phyloP scores from a whole-genome alignment of 2,888 invertebrate species.

The Aelia acuminata region DNA sequence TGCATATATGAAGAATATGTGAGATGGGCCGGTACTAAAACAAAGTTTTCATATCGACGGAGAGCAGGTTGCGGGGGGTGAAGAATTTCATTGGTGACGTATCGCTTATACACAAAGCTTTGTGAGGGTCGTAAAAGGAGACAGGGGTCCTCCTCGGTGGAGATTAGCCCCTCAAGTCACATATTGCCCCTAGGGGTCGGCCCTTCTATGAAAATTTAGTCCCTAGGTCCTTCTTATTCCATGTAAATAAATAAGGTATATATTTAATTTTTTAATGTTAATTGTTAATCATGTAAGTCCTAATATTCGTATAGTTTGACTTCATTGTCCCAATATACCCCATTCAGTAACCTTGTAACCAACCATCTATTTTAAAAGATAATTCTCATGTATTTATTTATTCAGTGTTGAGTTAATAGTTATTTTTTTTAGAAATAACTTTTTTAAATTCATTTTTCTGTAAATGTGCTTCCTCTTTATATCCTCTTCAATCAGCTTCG shows the following conservation, averaged over 20 bases:
- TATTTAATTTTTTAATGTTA: too few relatives aligned
- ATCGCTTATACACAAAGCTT: constrained; percentile 55
- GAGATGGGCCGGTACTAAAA: constrained; percentile 32
- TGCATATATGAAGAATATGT: neutral
- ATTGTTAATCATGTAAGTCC: too few relatives aligned
- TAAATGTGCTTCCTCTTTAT: too few relatives aligned
- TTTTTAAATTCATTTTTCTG: too few relatives aligned
- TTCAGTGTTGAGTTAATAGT: too few relatives aligned
- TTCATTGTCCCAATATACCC: too few relatives aligned
- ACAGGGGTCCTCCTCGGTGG: constrained; percentile 12
- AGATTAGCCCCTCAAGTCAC: constrained; percentile 56
- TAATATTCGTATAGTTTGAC: too few relatives aligned
- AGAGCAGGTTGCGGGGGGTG: constrained; percentile 40
- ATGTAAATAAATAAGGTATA: neutral
- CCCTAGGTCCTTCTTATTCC: neutral
- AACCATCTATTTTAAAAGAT: too few relatives aligned
- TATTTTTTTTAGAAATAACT: too few relatives aligned
- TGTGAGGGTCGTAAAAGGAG: constrained; percentile 51
- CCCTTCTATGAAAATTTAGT: constrained; percentile 39
- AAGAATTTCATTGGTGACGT: constrained; percentile 52
- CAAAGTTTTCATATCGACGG: constrained; percentile 42
- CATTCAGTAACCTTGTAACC: too few relatives aligned
- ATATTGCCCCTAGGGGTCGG: constrained; percentile 22
- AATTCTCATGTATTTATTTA: too few relatives aligned
- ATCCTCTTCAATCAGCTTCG: too few relatives aligned